Evolutionary conservation across 2,797 vertebrate genomes (phyloP), one percentile per base, ranked within the genome.

Genomic region (Chiloscyllium punctatum): DNA sequence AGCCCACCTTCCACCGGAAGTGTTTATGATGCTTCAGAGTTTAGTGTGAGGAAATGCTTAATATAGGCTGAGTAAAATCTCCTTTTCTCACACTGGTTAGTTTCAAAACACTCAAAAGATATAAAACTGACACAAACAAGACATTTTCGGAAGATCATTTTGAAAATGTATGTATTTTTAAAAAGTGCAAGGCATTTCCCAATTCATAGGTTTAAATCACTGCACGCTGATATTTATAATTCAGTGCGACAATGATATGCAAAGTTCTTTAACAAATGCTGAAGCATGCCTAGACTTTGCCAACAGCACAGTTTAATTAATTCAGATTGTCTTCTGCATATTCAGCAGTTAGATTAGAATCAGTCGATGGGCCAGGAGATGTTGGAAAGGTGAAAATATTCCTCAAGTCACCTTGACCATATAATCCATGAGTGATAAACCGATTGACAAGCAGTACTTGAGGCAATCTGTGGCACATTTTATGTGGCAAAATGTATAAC

Each of bases 191-290:
- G 13, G 53, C 5, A 15, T 21, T 13, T 91, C 88, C 57, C 57
- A 66, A 91, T 66, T 68, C 30, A 21, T 33, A 66, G 88, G 88
- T 62, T 68, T 91, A 91, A 91, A 68, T n/a, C 16, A 9, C 0
- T 91, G 30, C 88, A 3, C 23, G 16, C 57, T 91, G 57, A 66
- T 66, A 92, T 92, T 37, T 92, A 42, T 92, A 92, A 69, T 69
- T 68, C 90, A 69, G 62, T 69, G 62, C 11, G 90, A 69, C 90
- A 68, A 92, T 62, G 69, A 68, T 92, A 92, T 68, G 90, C 62
- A 92, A 92, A 69, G 62, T 69, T 18, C n/a, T 92, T 92, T 68
- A 92, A 92, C 90, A 69, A 92, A 92, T 92, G 90, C 90, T 92
- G 90, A n/a, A 68, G 66, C 90, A 92, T 66, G n/a, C 9, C 90